Conservation (phyloP, 2,888 invertebrate genomes). For the Anodontia alba region DNA sequence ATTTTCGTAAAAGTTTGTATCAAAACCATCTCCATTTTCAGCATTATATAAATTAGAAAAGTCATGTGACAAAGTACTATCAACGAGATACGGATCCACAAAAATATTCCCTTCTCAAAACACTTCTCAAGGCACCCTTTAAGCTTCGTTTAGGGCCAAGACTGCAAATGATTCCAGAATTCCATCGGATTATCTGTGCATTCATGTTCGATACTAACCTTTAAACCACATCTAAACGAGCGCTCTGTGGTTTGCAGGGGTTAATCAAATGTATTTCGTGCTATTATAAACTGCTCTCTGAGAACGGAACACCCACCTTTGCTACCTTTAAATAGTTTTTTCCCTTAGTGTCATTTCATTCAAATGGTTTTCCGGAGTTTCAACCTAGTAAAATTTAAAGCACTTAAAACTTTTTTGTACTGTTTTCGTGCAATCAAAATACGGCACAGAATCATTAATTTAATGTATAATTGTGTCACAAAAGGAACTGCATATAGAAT, state of each 20-base stretch:
- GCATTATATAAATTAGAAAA: not conserved
- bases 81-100: not conserved
- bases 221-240: not conserved
- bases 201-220: not conserved
- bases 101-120: not conserved
- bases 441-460: slow-evolving; percentile 6
- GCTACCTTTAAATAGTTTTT: not conserved
- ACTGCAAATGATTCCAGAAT: slow-evolving; percentile 8
- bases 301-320: not conserved
- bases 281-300: not conserved
- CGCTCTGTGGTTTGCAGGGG: not conserved
- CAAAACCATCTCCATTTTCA: not conserved
- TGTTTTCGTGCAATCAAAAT: not conserved
- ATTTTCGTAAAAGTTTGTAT: not conserved
- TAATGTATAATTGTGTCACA: not conserved
- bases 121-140: not conserved
- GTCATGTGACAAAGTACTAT: not conserved
- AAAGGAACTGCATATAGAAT: not conserved
- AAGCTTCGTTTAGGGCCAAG: not conserved
- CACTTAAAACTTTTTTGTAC: not conserved
- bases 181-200: slow-evolving; percentile 5
- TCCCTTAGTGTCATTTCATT: not conserved
- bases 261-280: slow-evolving; percentile 14
- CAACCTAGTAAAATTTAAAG: slow-evolving; percentile 9
- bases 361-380: not conserved